A percentile compares a stretch with the other conserved stretches of the same genome.
Conservation (phyloP, 1,140 invertebrate species). For the Drosophila tristis region DNA sequence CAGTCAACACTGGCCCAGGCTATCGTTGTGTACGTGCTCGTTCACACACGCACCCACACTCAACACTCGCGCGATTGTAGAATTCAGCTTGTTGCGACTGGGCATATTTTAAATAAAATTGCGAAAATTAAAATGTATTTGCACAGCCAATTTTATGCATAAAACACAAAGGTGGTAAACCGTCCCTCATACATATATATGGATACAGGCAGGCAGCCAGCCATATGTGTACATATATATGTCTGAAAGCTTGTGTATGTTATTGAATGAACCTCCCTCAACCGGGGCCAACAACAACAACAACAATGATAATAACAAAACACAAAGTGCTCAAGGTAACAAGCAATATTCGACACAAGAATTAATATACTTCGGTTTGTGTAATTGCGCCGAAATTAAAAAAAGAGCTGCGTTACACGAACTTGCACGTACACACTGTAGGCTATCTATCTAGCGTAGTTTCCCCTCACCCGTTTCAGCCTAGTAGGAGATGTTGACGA, state of each 20-base stretch:
- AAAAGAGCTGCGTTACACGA: constrained; percentile 29
- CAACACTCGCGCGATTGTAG: constrained; percentile 7
- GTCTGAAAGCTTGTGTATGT: constrained; percentile 21
- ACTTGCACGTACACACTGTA: constrained; percentile 19
- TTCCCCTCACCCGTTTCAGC: not conserved
- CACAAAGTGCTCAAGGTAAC: constrained; percentile 65
- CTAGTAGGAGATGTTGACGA: not conserved
- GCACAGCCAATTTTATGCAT: constrained; percentile 37
- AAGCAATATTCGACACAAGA: constrained; percentile 62
- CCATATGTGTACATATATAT: constrained; percentile 2
- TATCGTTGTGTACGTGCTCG: constrained; percentile 18
- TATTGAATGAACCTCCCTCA: constrained; percentile 79
- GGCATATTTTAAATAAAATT: constrained; percentile 62
- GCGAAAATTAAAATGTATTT: constrained; percentile 76
- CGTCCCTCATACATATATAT: not conserved
- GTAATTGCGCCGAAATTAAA: constrained; percentile 44
- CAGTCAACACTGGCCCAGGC: constrained; percentile 24
- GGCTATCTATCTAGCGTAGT: not conserved
- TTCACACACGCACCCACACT: constrained; percentile 6
- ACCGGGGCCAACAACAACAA: constrained; percentile 31
- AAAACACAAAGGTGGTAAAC: constrained; percentile 53
- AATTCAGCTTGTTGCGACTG: constrained; percentile 21
- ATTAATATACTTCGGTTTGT: constrained; percentile 59
- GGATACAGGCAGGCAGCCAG: not conserved
- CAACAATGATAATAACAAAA: constrained; percentile 46